These are phyloP conservation scores for Herpetotheres cachinnans DNA, from an alignment of 2,113 vertebrate species.

Conservation along the genomic window DNA sequence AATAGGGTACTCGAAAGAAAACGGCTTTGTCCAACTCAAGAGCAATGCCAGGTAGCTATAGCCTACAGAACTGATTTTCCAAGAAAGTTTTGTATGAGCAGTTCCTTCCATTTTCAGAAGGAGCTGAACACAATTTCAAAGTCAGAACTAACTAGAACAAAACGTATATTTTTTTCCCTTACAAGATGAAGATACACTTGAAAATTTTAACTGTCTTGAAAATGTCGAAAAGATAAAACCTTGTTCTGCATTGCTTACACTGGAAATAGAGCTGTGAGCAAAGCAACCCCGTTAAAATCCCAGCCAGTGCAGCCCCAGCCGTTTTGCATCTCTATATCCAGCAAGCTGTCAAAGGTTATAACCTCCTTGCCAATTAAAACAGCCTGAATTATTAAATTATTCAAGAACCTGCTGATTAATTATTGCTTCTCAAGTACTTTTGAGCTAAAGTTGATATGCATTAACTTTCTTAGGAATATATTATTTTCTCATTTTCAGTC, in stretches of 20 bases:
- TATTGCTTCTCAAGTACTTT: slow-evolving; percentile 7
- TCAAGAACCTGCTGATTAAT: slow-evolving; percentile 13
- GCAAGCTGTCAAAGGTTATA: not conserved
- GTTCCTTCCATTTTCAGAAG: not conserved
- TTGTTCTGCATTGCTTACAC: not conserved
- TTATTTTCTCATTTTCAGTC: not conserved
- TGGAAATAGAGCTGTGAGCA: not conserved
- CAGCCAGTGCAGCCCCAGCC: not conserved
- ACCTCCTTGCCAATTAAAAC: not conserved
- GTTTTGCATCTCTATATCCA: not conserved
- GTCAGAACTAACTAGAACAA: not conserved
- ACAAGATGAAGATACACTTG: not conserved
- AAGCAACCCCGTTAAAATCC: not conserved
- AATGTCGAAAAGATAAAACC: not conserved
- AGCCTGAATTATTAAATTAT: slow-evolving; percentile 8
- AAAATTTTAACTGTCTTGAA: not conserved
- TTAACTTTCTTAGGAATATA: slow-evolving; percentile 1
- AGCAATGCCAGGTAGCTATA: not conserved
- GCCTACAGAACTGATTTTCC: not conserved
- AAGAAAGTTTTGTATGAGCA: not conserved
- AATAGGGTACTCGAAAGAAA: not conserved
- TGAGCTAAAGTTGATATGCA: not conserved
- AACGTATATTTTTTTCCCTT: not conserved
- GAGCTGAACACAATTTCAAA: not conserved
- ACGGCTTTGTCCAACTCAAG: not conserved